These are phyloP conservation scores for Pachydiplax longipennis DNA, from an alignment of 2,888 invertebrate species.

Conservation along the genomic window DNA sequence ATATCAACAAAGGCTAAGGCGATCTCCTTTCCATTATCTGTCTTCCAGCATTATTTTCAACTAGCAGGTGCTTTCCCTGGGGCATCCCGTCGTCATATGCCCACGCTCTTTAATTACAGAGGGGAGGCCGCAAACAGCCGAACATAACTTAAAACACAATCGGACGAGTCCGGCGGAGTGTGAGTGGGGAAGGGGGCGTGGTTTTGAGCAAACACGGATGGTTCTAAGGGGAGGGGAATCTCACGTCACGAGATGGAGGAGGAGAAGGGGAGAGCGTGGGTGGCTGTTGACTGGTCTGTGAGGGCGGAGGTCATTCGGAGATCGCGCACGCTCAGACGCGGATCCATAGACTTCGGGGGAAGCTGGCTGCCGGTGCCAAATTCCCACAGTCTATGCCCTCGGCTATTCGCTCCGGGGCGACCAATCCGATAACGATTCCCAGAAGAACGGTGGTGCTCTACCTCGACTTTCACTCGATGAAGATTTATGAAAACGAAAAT, in stretches of 20 bases:
- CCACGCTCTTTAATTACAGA: conserved; percentile 30
- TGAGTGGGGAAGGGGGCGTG: conserved; percentile 1
- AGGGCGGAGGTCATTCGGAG: neutral
- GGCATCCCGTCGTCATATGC: neutral
- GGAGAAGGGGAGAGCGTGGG: neutral
- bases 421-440: neutral
- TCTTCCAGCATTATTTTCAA: no score
- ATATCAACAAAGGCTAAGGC: neutral
- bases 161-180: neutral
- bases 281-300: neutral
- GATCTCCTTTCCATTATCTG: neutral
- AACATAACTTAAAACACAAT: conserved; percentile 4
- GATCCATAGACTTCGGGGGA: neutral
- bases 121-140: neutral
- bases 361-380: neutral
- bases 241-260: neutral
- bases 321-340: neutral
- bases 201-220: neutral
- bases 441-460: neutral
- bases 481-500: no score
- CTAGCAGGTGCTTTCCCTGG: neutral
- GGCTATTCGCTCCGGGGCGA: neutral
- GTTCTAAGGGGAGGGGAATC: neutral
- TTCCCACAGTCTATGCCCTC: neutral
- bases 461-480: no score